A percentile compares a stretch with the other conserved stretches of the same genome.
Evolutionary conservation across 2,888 invertebrate genomes (phyloP).

Genomic region (Eueremaeus valkanovi): DNA sequence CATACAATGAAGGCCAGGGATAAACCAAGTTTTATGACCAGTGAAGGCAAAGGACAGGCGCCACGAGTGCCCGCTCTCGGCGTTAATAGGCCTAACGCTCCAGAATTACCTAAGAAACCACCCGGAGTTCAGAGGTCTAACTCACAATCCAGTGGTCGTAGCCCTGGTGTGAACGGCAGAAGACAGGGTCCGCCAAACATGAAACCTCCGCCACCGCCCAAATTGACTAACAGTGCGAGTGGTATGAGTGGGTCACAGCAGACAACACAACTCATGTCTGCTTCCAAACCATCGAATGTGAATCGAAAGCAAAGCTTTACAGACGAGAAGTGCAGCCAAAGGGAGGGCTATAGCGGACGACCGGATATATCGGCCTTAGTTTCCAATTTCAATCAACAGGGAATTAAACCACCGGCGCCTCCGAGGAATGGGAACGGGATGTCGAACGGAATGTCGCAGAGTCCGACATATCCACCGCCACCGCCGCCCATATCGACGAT

Average conservation of each 20-base stretch:
- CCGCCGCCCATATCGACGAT: slow-evolving; percentile 40
- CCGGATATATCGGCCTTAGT: not conserved
- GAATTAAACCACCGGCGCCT: slow-evolving; percentile 34
- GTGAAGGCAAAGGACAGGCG: slow-evolving; percentile 38
- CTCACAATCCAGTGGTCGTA: slow-evolving; percentile 15
- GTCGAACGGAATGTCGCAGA: slow-evolving; percentile 17
- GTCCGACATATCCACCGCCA: slow-evolving; percentile 28
- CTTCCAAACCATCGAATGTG: slow-evolving; percentile 22
- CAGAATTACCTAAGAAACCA: slow-evolving; percentile 52
- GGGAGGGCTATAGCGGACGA: not conserved
- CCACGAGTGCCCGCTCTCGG: slow-evolving; percentile 11
- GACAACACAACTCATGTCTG: not conserved
- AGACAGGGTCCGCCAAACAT: slow-evolving; percentile 10
- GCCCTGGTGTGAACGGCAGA: not conserved
- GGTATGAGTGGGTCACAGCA: no score
- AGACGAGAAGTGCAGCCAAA: not conserved
- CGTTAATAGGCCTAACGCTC: slow-evolving; percentile 27
- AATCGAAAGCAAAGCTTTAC: slow-evolving; percentile 24
- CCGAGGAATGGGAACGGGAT: not conserved
- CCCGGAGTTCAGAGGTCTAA: slow-evolving; percentile 49
- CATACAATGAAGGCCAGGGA: slow-evolving; percentile 27
- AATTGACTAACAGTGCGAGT: slow-evolving; percentile 1
- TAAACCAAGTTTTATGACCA: not conserved
- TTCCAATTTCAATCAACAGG: slow-evolving; percentile 20
- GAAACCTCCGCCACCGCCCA: slow-evolving; percentile 40